Conservation (phyloP, 2,113 vertebrate genomes). For the Sebastes schlegelii region DNA sequence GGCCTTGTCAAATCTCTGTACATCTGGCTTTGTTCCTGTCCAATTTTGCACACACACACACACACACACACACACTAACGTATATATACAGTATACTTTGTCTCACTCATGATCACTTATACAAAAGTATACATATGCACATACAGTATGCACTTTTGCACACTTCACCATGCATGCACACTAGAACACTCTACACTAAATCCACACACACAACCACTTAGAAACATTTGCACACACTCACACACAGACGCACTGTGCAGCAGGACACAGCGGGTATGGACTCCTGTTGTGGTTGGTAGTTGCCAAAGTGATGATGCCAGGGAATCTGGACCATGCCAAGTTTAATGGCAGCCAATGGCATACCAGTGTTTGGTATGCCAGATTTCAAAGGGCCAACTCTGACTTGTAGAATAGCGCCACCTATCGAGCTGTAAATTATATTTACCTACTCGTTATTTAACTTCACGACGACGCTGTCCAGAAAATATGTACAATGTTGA, state of each 20-base stretch:
- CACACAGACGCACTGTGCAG: conserved; percentile 58
- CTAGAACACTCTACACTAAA: conserved; percentile 16
- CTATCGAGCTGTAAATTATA: conserved; percentile 19
- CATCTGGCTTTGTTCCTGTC: conserved; percentile 72
- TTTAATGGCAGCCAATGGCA: conserved; percentile 70
- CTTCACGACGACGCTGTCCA: background rate
- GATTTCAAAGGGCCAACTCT: conserved; percentile 28
- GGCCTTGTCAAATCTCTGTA: conserved; percentile 74
- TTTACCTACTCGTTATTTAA: background rate
- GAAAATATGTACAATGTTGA: background rate
- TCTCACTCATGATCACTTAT: background rate
- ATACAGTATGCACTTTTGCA: background rate
- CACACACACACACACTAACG: background rate
- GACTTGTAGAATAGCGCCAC: conserved; percentile 42
- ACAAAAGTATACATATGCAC: background rate
- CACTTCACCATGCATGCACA: conserved; percentile 4
- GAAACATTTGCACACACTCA: conserved; percentile 19
- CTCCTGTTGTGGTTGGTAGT: conserved; percentile 62
- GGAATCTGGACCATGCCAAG: conserved; percentile 65
- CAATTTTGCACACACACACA: conserved; percentile 28
- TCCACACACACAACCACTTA: conserved; percentile 25
- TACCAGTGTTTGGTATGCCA: conserved; percentile 31
- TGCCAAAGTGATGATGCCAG: conserved; percentile 76
- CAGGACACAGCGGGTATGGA: conserved; percentile 70
- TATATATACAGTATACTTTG: background rate